A percentile compares a stretch with the other conserved stretches of the same genome.
These are phyloP conservation scores for Kryptolebias ocellatus DNA, from an alignment of 2,797 vertebrate genomes.

Conservation along the genomic window DNA sequence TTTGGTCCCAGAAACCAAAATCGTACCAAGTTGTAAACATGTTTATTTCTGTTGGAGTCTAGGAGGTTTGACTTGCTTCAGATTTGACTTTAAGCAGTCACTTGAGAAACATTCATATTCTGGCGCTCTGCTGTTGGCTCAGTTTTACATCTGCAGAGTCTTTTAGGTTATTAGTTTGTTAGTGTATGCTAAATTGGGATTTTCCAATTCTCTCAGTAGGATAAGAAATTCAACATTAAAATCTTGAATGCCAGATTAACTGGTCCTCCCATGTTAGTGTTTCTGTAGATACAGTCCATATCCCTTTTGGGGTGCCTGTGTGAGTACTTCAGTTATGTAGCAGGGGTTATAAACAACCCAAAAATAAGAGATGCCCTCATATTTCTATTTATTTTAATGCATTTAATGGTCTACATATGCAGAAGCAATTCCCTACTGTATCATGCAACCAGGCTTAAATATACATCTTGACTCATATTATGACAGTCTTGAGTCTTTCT, in stretches of 20 bases:
- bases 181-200: not conserved
- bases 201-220: conserved; percentile 29
- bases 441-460: conserved; percentile 40
- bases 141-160: not conserved
- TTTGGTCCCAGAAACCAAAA: not conserved
- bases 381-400: conserved; percentile 73
- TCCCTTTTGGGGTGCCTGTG: conserved; percentile 37
- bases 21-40: conserved; percentile 5
- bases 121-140: not conserved
- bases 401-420: conserved; percentile 50
- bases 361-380: conserved; percentile 61
- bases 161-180: not conserved
- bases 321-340: conserved; percentile 51
- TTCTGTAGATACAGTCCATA: conserved; percentile 42
- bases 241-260: conserved; percentile 14
- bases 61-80: not conserved
- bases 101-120: not conserved
- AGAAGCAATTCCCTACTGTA: conserved; percentile 24
- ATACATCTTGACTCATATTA: conserved; percentile 44
- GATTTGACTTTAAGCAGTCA: not conserved
- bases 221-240: conserved; percentile 29
- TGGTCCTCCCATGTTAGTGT: conserved; percentile 22
- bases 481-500: conserved; percentile 43
- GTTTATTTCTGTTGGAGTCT: not conserved
- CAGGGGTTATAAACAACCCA: conserved; percentile 59